A percentile compares a stretch with the other conserved stretches of the same genome.
Conservation (phyloP, 2,113 vertebrate species). For the Cariama cristata region DNA sequence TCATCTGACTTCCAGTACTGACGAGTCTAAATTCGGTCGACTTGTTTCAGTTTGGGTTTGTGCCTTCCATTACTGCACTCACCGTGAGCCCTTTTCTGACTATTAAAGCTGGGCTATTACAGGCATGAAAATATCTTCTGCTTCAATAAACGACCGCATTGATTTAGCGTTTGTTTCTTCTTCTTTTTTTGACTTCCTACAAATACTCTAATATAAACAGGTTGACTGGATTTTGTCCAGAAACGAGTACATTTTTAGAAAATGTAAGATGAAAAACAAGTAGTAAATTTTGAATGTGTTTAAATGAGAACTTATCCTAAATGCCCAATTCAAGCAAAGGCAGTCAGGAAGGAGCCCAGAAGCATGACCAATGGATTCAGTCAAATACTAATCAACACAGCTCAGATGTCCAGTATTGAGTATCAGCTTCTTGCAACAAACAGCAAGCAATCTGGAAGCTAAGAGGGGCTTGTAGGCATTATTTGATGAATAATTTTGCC, state of each 20-base stretch:
- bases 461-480: neutral
- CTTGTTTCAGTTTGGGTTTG: neutral
- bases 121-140: neutral
- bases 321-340: neutral
- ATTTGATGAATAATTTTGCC: conserved; percentile 29
- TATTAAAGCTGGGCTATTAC: neutral
- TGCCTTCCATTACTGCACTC: neutral
- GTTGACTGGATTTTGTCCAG: neutral
- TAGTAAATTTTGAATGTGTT: neutral
- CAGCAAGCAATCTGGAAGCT: neutral
- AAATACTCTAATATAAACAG: neutral
- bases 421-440: conserved; percentile 23
- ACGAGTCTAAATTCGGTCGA: neutral
- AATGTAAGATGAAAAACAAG: neutral
- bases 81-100: neutral
- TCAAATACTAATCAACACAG: conserved; percentile 24
- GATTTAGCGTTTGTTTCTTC: neutral
- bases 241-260: neutral
- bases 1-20: neutral
- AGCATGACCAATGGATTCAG: conserved; percentile 12
- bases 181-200: neutral
- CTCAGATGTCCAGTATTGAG: neutral
- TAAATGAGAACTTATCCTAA: conserved; percentile 2
- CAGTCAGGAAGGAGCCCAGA: neutral
- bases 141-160: neutral